Conservation (phyloP, 1,140 invertebrate species). For the Araneus ventricosus region DNA sequence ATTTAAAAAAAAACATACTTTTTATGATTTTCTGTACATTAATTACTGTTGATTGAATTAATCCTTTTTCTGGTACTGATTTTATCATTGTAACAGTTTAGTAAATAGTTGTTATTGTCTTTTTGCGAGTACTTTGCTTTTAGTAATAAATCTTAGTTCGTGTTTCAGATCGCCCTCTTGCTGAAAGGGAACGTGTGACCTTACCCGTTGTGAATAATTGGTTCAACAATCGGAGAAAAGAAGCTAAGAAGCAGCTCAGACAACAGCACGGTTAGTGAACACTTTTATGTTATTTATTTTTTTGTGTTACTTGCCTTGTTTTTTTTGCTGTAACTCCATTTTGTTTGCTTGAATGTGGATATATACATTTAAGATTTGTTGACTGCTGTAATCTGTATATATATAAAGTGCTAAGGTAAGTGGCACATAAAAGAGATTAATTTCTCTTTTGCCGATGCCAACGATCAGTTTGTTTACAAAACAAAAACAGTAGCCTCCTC, state of each 20-base stretch:
- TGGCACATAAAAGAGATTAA: too few relatives aligned
- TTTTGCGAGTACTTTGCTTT: too few relatives aligned
- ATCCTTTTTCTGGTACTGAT: too few relatives aligned
- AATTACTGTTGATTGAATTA: too few relatives aligned
- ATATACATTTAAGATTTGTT: not conserved
- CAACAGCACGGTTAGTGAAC: constrained; percentile 76
- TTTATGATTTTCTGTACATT: too few relatives aligned
- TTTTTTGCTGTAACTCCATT: fast-evolving
- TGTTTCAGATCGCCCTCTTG: constrained; percentile 78
- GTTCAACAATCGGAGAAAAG: constrained; percentile 81
- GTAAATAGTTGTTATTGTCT: not conserved
- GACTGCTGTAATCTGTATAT: too few relatives aligned
- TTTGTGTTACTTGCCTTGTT: too few relatives aligned
- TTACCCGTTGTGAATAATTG: constrained; percentile 80
- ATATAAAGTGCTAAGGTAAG: too few relatives aligned
- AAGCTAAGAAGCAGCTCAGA: constrained; percentile 79
- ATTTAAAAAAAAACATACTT: too few relatives aligned
- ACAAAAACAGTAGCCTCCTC: too few relatives aligned
- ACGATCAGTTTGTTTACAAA: too few relatives aligned
- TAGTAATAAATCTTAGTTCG: constrained; percentile 59
- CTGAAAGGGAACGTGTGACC: constrained; percentile 79
- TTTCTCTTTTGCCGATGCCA: too few relatives aligned
- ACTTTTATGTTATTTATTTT: not conserved
- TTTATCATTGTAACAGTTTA: not conserved
- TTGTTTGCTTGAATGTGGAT: not conserved